Conservation (phyloP, 2,797 vertebrate genomes). For the Acanthis flammea region DNA sequence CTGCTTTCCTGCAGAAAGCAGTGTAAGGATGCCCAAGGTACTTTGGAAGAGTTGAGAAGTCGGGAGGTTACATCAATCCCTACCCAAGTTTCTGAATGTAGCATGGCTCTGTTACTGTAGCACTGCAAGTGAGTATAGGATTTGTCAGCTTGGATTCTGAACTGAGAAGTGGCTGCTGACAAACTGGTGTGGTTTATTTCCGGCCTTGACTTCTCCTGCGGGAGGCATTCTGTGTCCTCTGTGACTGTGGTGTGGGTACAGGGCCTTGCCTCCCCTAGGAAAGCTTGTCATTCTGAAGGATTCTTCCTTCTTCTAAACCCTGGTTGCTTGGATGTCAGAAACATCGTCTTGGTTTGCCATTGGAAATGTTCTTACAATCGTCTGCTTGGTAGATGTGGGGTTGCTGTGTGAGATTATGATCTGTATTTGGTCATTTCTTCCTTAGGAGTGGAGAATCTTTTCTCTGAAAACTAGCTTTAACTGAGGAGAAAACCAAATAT, state of each 20-base stretch:
- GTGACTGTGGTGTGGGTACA: neutral
- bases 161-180: neutral
- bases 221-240: fast-evolving
- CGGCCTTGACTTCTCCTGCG: neutral
- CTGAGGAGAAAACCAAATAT: neutral
- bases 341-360: neutral
- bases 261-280: neutral
- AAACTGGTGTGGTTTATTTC: neutral
- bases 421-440: neutral
- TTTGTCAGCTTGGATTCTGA: neutral
- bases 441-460: neutral
- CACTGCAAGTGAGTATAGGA: fast-evolving
- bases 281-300: neutral
- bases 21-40: neutral
- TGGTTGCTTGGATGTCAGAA: neutral
- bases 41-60: neutral
- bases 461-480: neutral
- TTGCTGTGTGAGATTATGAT: neutral
- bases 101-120: fast-evolving
- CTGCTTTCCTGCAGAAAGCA: neutral
- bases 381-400: neutral
- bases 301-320: neutral
- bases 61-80: fast-evolving
- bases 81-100: neutral
- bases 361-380: neutral